Conservation (phyloP, 2,113 vertebrate genomes). For the Archocentrus centrarchus region DNA sequence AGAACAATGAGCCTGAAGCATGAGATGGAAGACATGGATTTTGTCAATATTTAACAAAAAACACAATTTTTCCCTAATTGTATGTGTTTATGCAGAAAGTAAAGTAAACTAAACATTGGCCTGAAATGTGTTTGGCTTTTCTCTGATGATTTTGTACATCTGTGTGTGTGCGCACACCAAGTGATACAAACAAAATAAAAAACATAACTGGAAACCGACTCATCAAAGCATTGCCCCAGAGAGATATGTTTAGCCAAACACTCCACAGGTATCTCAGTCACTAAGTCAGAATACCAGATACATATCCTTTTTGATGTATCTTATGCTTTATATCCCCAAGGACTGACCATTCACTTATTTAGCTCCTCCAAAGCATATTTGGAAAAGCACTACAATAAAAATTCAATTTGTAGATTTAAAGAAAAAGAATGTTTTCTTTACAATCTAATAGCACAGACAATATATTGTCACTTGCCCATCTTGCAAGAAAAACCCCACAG, state of each 20-base stretch:
- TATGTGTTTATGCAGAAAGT: not conserved
- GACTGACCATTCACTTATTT: not conserved
- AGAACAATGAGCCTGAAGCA: not conserved
- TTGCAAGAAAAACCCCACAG: not conserved
- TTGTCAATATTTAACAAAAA: not conserved
- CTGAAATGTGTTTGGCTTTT: not conserved
- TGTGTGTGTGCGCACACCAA: not conserved
- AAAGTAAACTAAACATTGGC: not conserved
- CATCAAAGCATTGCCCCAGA: not conserved
- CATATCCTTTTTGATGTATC: not conserved
- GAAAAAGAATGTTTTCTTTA: not conserved
- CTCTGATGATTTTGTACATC: not conserved
- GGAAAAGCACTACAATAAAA: accelerated
- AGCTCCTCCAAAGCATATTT: not conserved
- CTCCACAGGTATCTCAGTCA: not conserved
- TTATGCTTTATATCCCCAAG: not conserved
- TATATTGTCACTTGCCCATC: not conserved
- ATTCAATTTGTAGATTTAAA: slow-evolving; percentile 5
- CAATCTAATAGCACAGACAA: not conserved
- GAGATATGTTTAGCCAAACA: too few relatives aligned
- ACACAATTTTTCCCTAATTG: not conserved
- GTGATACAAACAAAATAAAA: not conserved
- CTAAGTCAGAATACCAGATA: not conserved
- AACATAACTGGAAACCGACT: not conserved
- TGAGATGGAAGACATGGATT: not conserved